phyloP scores from a whole-genome alignment of 2,888 invertebrate species.

The Noctua janthina region DNA sequence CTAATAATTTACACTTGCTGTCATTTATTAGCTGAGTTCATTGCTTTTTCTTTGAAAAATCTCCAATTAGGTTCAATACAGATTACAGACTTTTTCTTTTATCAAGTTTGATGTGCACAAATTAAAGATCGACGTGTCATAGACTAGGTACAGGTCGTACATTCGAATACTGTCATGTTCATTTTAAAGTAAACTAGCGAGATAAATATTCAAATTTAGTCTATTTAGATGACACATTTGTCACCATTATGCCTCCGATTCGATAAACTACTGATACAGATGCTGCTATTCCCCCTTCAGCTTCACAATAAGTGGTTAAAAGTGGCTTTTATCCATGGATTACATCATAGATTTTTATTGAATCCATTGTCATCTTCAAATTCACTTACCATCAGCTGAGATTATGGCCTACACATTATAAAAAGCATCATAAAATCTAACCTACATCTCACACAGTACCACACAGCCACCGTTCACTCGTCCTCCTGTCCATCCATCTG shows the following conservation, averaged over 20 bases:
- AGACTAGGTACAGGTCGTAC: neutral
- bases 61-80: too few species aligned
- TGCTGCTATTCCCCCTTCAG: neutral
- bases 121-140: neutral
- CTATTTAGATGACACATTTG: neutral
- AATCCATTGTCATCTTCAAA: neutral
- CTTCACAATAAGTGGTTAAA: constrained; percentile 15
- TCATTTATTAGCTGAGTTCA: neutral
- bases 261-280: neutral
- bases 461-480: constrained; percentile 41
- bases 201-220: neutral
- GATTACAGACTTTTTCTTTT: neutral
- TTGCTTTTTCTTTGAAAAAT: neutral
- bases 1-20: neutral
- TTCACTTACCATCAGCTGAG: neutral
- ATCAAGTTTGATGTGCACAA: neutral
- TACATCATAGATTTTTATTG: neutral
- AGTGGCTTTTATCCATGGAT: neutral
- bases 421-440: constrained; percentile 2
- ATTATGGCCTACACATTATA: neutral
- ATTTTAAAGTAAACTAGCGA: neutral
- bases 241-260: neutral
- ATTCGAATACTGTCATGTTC: neutral
- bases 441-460: constrained; percentile 6
- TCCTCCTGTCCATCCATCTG: constrained; percentile 29